Evolutionary conservation across 2,113 vertebrate species (phyloP).

Genomic region (Dipodomys spectabilis): DNA sequence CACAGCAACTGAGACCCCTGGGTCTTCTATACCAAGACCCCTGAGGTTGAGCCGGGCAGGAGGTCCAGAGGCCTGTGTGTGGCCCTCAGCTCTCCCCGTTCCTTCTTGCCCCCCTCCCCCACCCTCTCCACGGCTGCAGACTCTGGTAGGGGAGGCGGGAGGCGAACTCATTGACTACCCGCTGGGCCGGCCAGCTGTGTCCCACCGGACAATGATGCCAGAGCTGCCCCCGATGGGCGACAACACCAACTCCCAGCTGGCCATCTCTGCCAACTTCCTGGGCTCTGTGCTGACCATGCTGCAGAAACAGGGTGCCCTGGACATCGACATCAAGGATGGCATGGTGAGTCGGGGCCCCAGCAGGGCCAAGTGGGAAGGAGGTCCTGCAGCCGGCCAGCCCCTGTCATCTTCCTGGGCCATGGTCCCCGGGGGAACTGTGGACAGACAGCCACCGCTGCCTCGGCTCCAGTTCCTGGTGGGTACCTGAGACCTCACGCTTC

Average conservation of each 20-base stretch:
- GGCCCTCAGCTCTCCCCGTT: not conserved
- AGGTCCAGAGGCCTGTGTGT: not conserved
- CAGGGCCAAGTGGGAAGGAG: not conserved
- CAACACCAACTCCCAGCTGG: constrained; percentile 79
- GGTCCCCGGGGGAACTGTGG: not conserved
- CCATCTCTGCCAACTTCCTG: constrained; percentile 76
- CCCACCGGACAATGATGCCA: not conserved
- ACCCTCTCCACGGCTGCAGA: constrained; percentile 58
- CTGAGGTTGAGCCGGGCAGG: not conserved
- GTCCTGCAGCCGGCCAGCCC: too few relatives aligned
- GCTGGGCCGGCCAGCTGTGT: constrained; percentile 62
- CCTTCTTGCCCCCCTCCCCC: not conserved
- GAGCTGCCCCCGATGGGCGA: constrained; percentile 75
- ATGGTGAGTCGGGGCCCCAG: constrained; percentile 73
- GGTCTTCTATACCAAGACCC: not conserved
- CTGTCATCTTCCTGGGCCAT: not conserved
- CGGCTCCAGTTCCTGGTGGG: not conserved
- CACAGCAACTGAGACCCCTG: not conserved
- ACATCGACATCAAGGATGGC: constrained; percentile 73
- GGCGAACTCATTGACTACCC: constrained; percentile 74
- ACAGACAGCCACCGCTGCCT: not conserved
- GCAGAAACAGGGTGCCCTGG: constrained; percentile 79
- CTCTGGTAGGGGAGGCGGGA: constrained; percentile 5
- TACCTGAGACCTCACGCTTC: too few relatives aligned
- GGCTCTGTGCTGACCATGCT: constrained; percentile 73